phyloP scores from a whole-genome alignment of 2,888 invertebrate genomes.

The Geotrupes spiniger region DNA sequence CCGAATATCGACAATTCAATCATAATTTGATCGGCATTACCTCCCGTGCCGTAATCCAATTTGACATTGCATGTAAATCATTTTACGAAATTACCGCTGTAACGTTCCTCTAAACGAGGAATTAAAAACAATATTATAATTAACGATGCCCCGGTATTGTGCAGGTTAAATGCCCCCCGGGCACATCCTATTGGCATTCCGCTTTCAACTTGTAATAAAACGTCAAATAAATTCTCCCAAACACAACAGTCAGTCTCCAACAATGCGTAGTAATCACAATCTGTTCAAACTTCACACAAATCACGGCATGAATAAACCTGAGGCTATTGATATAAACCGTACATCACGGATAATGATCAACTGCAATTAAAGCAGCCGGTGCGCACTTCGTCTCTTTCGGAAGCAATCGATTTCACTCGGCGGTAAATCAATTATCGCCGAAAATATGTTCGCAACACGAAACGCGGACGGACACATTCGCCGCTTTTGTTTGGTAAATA shows the following conservation, averaged over 20 bases:
- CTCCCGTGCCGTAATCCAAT: too few relatives aligned
- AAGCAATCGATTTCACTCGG: conserved; percentile 1
- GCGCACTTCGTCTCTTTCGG: conserved; percentile 5
- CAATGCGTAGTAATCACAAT: conserved; percentile 43
- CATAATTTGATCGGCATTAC: too few relatives aligned
- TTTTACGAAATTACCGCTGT: too few relatives aligned
- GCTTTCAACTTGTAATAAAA: conserved; percentile 29
- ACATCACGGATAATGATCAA: conserved; percentile 40
- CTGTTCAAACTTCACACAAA: conserved; percentile 44
- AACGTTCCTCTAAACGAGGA: too few relatives aligned
- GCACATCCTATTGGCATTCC: neutral
- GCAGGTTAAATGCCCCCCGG: too few relatives aligned
- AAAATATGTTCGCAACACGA: too few relatives aligned
- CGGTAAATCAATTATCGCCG: neutral
- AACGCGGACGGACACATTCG: too few relatives aligned
- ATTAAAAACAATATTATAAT: too few relatives aligned
- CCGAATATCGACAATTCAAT: too few relatives aligned
- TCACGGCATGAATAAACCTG: conserved; percentile 39
- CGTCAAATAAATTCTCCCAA: conserved; percentile 35
- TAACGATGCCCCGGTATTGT: too few relatives aligned
- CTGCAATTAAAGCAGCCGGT: conserved; percentile 33
- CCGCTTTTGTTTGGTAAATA: too few relatives aligned
- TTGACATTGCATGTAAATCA: too few relatives aligned
- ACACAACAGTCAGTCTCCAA: conserved; percentile 35
- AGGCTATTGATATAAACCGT: conserved; percentile 41